Conservation (phyloP, 64 coral and sea anemone genomes). For the Acropora yongei region DNA sequence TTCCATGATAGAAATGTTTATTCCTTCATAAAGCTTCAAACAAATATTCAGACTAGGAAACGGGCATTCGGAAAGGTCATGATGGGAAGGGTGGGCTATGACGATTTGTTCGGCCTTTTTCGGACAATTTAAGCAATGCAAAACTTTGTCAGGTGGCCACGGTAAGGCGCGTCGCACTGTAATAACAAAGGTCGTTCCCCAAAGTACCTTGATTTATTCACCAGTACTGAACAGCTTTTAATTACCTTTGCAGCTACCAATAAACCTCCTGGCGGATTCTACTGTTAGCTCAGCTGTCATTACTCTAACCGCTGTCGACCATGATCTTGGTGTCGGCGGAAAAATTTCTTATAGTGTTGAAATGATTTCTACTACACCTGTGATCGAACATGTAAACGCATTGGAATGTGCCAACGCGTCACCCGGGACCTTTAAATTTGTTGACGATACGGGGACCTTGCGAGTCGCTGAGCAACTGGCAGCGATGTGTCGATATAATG, state of each 20-base stretch:
- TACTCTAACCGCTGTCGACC: constrained; percentile 46
- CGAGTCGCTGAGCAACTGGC: constrained; percentile 36
- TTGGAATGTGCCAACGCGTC: constrained; percentile 34
- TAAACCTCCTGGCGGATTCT: constrained; percentile 19
- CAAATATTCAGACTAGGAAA: no score
- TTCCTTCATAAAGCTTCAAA: no score
- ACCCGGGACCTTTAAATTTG: constrained; percentile 33
- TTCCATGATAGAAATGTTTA: no score
- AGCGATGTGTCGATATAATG: constrained; percentile 44
- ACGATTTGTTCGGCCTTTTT: no score
- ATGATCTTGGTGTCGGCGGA: constrained; percentile 51
- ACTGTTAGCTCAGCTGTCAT: constrained; percentile 20
- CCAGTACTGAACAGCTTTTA: not conserved
- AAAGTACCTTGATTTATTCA: no score
- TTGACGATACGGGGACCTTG: constrained; percentile 23
- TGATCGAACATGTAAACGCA: not conserved
- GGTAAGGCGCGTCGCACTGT: no score
- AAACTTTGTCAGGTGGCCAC: no score
- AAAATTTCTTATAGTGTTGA: constrained; percentile 27
- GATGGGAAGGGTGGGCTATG: no score
- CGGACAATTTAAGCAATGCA: no score
- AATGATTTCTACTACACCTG: not conserved
- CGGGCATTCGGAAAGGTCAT: no score
- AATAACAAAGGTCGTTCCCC: no score
- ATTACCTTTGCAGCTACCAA: not conserved